Conservation (phyloP, 2,113 vertebrate species). For the Ciconia stormi region DNA sequence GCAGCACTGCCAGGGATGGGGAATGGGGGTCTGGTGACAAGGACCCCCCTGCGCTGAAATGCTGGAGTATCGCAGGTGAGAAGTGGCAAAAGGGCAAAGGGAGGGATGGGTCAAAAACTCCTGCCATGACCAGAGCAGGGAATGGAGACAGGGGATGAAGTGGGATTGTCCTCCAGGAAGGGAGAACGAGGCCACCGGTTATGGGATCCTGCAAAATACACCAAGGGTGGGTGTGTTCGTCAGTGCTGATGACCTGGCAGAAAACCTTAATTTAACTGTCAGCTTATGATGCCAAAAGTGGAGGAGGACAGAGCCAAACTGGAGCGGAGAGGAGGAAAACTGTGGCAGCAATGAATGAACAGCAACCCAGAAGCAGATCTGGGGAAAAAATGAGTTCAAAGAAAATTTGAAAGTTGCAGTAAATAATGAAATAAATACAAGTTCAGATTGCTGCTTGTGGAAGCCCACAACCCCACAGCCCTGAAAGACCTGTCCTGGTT, state of each 20-base stretch:
- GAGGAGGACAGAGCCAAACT: background rate
- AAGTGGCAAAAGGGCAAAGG: background rate
- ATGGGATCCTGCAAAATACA: background rate
- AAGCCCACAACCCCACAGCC: background rate
- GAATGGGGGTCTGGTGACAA: background rate
- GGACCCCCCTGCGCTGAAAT: background rate
- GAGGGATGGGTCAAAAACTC: background rate
- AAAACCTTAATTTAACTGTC: background rate
- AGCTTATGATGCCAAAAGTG: background rate
- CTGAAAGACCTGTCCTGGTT: background rate
- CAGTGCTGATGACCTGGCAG: background rate
- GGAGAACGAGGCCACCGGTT: rapidly evolving
- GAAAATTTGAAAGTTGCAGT: background rate
- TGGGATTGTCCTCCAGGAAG: background rate
- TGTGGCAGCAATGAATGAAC: background rate
- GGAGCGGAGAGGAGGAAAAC: background rate
- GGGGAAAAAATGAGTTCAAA: background rate
- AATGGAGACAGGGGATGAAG: background rate
- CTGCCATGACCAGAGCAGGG: rapidly evolving
- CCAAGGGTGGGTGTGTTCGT: rapidly evolving
- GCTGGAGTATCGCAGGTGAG: background rate
- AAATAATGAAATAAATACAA: background rate
- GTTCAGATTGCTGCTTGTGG: background rate
- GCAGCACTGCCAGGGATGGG: background rate
- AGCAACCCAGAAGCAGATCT: background rate